These are phyloP conservation scores for Onychomys arenicola DNA, from an alignment of 2,797 vertebrate species.

Conservation along the genomic window DNA sequence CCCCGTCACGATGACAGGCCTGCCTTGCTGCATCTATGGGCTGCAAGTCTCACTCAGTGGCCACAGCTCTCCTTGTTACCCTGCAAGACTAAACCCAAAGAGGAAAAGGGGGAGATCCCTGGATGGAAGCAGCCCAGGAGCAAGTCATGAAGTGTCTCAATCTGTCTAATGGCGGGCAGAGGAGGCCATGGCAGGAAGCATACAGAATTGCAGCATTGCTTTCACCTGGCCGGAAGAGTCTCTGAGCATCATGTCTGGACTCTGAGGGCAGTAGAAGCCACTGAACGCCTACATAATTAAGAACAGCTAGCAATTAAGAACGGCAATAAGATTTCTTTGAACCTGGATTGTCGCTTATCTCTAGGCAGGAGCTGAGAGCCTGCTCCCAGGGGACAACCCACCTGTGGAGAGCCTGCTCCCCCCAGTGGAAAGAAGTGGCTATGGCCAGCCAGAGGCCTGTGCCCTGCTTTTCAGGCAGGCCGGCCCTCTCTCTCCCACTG, in stretches of 20 bases:
- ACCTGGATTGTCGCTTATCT: background rate
- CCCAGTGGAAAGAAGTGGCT: background rate
- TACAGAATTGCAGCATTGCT: background rate
- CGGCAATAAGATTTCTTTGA: background rate
- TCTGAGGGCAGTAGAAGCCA: background rate
- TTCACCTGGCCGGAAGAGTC: background rate
- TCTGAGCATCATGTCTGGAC: background rate
- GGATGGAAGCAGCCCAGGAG: background rate
- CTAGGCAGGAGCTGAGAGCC: rapidly evolving
- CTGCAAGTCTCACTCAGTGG: background rate
- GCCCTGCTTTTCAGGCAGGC: background rate
- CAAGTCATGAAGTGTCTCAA: background rate
- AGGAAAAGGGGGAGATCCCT: background rate
- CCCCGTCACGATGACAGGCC: background rate
- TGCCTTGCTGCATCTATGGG: background rate
- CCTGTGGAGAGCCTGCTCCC: constrained; percentile 61
- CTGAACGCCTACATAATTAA: background rate
- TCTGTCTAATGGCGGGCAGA: background rate
- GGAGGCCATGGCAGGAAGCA: background rate
- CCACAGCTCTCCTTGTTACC: too few species aligned
- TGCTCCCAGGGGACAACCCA: constrained; percentile 1
- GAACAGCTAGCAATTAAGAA: background rate
- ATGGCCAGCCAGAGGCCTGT: background rate
- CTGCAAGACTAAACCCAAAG: background rate
- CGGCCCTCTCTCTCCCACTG: background rate